A percentile compares a stretch with the other conserved stretches of the same genome.
These are phyloP conservation scores for Carabus problematicus DNA, from an alignment of 2,888 invertebrate genomes.

Conservation along the genomic window DNA sequence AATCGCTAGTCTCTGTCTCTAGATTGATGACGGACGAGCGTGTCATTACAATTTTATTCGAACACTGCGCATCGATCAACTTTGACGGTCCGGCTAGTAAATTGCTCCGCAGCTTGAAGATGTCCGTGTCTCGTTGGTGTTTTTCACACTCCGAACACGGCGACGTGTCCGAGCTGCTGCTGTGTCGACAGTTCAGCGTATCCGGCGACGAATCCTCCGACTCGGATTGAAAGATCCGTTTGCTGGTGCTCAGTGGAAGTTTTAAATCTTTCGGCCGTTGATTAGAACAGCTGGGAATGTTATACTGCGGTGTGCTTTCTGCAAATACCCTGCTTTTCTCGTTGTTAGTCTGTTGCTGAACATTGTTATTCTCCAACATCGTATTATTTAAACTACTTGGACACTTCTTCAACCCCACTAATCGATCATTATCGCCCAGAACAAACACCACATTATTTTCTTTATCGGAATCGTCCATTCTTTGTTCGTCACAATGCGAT, in stretches of 20 bases:
- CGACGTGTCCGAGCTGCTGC: constrained; percentile 34
- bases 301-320: neutral
- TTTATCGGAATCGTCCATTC: constrained; percentile 16
- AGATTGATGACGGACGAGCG: constrained; percentile 46
- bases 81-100: constrained; percentile 12
- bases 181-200: constrained; percentile 23
- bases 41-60: constrained; percentile 44
- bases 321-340: too few relatives aligned
- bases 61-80: constrained; percentile 9
- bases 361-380: constrained; percentile 34
- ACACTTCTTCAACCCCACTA: constrained; percentile 68
- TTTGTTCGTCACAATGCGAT: neutral
- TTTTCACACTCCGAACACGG: constrained; percentile 38
- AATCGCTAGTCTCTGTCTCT: constrained; percentile 44
- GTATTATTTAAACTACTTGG: constrained; percentile 41
- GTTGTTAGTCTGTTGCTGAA: constrained; percentile 19
- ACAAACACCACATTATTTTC: constrained; percentile 68
- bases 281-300: constrained; percentile 42
- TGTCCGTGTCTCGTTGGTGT: constrained; percentile 14
- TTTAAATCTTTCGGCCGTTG: constrained; percentile 42
- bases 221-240: constrained; percentile 37
- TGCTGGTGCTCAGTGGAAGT: constrained; percentile 40
- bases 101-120: constrained; percentile 4
- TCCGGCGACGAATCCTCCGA: constrained; percentile 42
- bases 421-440: constrained; percentile 73